phyloP scores from a whole-genome alignment of 2,888 invertebrate genomes.

The Lasioglossum villosulum region DNA sequence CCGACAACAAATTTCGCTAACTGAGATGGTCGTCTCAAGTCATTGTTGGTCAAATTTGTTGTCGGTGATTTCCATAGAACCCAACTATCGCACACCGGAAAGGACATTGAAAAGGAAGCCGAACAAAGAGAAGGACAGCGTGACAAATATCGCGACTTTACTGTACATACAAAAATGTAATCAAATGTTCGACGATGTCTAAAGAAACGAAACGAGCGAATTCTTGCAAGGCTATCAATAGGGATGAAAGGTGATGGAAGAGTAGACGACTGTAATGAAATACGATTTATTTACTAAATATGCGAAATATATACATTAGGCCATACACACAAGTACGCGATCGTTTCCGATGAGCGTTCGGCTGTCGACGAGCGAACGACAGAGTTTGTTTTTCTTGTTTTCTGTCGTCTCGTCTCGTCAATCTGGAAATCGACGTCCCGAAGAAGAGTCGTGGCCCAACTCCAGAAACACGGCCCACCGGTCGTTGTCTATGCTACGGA shows the following conservation, averaged over 20 bases:
- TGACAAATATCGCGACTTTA: too few species aligned
- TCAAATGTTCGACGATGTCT: background rate
- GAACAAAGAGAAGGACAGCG: too few species aligned
- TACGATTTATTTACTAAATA: constrained; percentile 81
- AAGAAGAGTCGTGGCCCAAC: constrained; percentile 22
- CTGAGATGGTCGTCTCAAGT: too few species aligned
- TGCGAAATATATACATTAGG: constrained; percentile 82
- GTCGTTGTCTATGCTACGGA: constrained; percentile 55
- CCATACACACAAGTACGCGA: constrained; percentile 79
- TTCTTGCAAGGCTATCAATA: background rate
- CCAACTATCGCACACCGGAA: too few species aligned
- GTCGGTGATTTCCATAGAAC: too few species aligned
- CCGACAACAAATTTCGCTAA: too few species aligned
- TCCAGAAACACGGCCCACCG: constrained; percentile 23
- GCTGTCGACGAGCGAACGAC: constrained; percentile 25
- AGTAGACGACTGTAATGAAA: constrained; percentile 70
- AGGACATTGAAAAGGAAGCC: too few species aligned
- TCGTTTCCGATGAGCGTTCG: constrained; percentile 53
- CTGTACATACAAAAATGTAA: background rate
- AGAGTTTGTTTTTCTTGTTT: background rate
- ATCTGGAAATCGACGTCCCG: background rate
- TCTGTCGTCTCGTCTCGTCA: background rate
- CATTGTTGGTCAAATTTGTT: too few species aligned
- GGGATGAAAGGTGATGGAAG: background rate
- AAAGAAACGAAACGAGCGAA: background rate